Evolutionary conservation across 1,140 invertebrate species (phyloP), one percentile per base, ranked within the genome.

Genomic region (Hyles vespertilio): DNA sequence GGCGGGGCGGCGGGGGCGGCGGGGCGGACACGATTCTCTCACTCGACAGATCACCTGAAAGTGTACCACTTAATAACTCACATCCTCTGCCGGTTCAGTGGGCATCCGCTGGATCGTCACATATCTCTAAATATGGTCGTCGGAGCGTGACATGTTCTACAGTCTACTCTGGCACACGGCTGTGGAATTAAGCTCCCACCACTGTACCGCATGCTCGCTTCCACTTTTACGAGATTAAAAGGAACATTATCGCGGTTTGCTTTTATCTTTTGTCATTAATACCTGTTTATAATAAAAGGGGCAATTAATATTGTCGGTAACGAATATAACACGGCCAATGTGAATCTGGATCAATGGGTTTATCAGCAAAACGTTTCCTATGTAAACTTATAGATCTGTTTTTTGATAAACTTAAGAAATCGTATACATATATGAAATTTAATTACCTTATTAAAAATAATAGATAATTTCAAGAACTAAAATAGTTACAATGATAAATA

Each of bases 61-160:
- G 82, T 85, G 80, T 84, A 87, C 80, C 79, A 84, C 82, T 85
- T 85, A 86, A 86, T 84, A 88, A 86, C 84, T 85, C 85, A 81
- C 84, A 86, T 85, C 83, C 81, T 79, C 81, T 79, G 69, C 68
- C 85, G 82, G 85, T 84, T 88, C 85, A 88, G 63, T 88, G 85
- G 77, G 84, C 83, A 83, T 69, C 64, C 85, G 83, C 69, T 87
- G 82, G 78, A 78, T 84, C 85, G 85, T 85, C 82, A 88, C 83
- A 88, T 85, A 87, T 87, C 81, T 87, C 82, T 87, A 87, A 88
- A 87, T 88, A 88, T 80, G 83, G 70, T 67, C 82, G 77, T 36
- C 72, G 73, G 70, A 84, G 80, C 85, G 84, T 85, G 70, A 43
- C 56, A 60, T 51, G 54, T 58, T 67, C 69, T 72, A 67, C 63